These are phyloP conservation scores for Aptenodytes patagonicus DNA, from an alignment of 2,113 vertebrate genomes.

Conservation along the genomic window DNA sequence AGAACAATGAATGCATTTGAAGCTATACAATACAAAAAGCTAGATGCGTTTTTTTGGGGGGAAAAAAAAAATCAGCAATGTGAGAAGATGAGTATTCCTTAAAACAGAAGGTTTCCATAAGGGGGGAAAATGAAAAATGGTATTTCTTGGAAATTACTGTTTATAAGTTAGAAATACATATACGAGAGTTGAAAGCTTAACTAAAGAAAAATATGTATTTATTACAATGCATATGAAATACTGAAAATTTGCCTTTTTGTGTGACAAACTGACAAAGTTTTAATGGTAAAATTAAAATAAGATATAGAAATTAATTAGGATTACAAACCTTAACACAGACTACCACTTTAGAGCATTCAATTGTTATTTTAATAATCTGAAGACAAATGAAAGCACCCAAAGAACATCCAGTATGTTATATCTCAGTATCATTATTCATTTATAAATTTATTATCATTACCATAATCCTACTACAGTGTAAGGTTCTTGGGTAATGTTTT, in stretches of 20 bases:
- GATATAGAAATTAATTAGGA: background rate
- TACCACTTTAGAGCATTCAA: background rate
- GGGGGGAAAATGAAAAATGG: background rate
- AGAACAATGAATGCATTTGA: constrained; percentile 65
- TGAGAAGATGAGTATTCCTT: background rate
- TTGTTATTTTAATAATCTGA: background rate
- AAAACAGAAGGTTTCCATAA: background rate
- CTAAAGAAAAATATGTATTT: background rate
- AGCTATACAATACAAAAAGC: constrained; percentile 54
- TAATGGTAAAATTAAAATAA: background rate
- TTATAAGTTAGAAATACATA: background rate
- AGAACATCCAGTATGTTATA: background rate
- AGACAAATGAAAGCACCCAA: background rate
- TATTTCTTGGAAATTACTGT: background rate
- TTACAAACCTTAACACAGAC: background rate
- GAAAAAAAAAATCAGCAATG: background rate
- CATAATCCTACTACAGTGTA: no score
- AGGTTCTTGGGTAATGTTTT: background rate
- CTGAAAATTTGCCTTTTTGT: background rate
- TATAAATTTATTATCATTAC: background rate
- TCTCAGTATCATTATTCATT: background rate
- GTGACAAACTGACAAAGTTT: background rate
- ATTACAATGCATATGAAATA: background rate
- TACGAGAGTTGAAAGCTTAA: background rate
- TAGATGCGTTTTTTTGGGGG: background rate